Evolutionary conservation across 2,113 vertebrate genomes (phyloP), one percentile per base, ranked within the genome.

Genomic region (Uropsilus gracilis): DNA sequence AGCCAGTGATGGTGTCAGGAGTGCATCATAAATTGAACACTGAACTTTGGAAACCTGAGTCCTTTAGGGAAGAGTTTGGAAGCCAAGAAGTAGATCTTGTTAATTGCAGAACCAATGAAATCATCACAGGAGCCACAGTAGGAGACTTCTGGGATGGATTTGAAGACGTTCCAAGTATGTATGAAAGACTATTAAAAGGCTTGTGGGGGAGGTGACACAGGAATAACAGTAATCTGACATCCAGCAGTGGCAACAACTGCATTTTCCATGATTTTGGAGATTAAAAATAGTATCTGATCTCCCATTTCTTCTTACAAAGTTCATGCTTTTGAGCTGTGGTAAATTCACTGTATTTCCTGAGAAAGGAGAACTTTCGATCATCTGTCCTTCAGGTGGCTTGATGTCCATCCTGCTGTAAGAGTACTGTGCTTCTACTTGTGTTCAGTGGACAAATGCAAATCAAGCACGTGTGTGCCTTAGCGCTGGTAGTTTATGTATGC

Each of bases 111-210:
- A 98, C 98, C 71, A 98, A 98, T 66, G 98, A 98, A 90, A 98
- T 99, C 84, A 98, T 99, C 96, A 98, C 98, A 22, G 98, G 98
- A 96, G 98, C 98, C 68, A 98, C 98, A 61, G 98, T 99, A 6
- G 98, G 98, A 13, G 98, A 99, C 30, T 99, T 99, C 97, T 99
- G 98, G 98, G 98, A 99, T 93, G 98, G 98, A 94, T 99, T 99
- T 97, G 98, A 99, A 98, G 98, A 99, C 92, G 97, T 98, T 87
- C 98, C 98, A 69, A 98, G 98, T 99, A 98, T 63, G 98, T 96
- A 85, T 14, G 30, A 20, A 57, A 80, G 39, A 24, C 37, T 16
- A 26, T 76, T 7, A 39, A 50, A 17, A 69, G 59, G 53, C 8
- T 53, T 91, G 75, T 90, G 42, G 39, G 53, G 17, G 50, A 3